Evolutionary conservation across 1,140 invertebrate species (phyloP), one percentile per base, ranked within the genome.

Genomic region (Papilio aristodemus): DNA sequence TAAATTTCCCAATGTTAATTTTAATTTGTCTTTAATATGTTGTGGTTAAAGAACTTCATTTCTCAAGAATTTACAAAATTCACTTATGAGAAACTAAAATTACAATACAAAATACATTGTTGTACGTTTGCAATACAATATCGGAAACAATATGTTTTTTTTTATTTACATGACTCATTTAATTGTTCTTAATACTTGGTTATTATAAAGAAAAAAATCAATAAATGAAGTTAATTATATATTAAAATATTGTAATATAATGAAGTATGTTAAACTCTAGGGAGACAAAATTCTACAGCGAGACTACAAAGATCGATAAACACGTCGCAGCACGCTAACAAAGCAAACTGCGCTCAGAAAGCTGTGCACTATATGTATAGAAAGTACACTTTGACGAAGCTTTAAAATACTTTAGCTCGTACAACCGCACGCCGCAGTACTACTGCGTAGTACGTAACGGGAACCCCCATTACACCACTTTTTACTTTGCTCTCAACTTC

Each of bases 391-490:
- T 54, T 54, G 46, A 19, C 19, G 46, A 54, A 22, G 46, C 46
- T 54, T 54, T 54, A 22, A 22, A 54, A 54, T 54, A 54, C 46
- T 54, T 54, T 54, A 54, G 46, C 46, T 54, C 46, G 46, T 54
- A 54, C 46, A 25, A 54, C 46, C 46, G 46, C 46, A 60, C 59
- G 59, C 32, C 10, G 32, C 59, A n/a, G 43, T 38, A 60, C 59
- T 19, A 37, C 59, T 60, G 17, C 59, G 37, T 58, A 58, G 57
- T 58, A 58, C 57, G 25, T 36, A 58, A 58, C 57, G 57, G 57
- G 57, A 58, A 58, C 13, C 22, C 8, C n/a, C 57, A 32, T 36
- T 32, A 58, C 25, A 32, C 13, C 27, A 36, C 22, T 58, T 58
- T 58, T 62, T 62, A 62, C 59, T 38, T 54, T 54, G 46, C 46